Evolutionary conservation across 2,888 invertebrate genomes (phyloP).

Genomic region (Rotaria sp.): DNA sequence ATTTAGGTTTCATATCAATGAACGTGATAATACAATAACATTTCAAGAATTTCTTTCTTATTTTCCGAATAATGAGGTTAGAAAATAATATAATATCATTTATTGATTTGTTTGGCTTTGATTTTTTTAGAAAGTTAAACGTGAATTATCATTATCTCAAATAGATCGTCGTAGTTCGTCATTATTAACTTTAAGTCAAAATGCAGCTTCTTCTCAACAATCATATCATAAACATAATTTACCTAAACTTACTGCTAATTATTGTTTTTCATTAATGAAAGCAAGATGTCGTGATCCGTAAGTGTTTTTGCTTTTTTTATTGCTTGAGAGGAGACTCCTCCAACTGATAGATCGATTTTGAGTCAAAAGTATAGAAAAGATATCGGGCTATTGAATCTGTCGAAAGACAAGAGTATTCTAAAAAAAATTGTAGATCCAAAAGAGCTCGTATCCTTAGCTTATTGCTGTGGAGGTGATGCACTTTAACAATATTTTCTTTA

Average conservation of each 20-base stretch:
- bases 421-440: too few species aligned
- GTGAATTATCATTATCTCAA: neutral
- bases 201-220: neutral
- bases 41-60: conserved; percentile 38
- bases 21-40: conserved; percentile 28
- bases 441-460: too few species aligned
- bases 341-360: too few species aligned
- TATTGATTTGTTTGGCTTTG: neutral
- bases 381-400: too few species aligned
- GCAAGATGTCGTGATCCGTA: conserved; percentile 33
- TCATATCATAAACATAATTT: neutral
- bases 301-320: too few species aligned
- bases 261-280: conserved; percentile 33
- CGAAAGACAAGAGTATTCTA: too few species aligned
- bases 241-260: conserved; percentile 30
- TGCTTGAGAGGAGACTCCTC: too few species aligned
- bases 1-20: neutral
- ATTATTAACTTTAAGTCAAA: neutral
- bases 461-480: too few species aligned
- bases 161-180: neutral
- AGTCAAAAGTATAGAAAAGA: too few species aligned
- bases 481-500: too few species aligned
- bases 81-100: neutral
- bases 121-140: conserved; percentile 12
- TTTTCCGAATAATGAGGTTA: conserved; percentile 32